Conservation (phyloP, 2,113 vertebrate genomes). For the Holacanthus passer region DNA sequence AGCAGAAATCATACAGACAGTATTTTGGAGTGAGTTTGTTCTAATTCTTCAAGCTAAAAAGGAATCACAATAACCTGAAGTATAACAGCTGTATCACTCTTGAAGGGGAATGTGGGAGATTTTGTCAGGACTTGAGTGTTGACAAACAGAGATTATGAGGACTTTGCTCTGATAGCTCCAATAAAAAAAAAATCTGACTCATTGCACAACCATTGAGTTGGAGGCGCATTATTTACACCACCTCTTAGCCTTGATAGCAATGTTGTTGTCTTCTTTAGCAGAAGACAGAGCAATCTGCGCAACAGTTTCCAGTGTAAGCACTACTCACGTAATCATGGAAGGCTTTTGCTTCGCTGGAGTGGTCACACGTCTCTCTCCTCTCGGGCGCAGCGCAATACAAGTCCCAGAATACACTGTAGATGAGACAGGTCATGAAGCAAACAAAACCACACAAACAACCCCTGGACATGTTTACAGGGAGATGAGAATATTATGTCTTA, state of each 20-base stretch:
- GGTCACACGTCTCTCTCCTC: constrained; percentile 99
- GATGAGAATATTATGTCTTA: constrained; percentile 82
- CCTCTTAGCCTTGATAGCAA: constrained; percentile 11
- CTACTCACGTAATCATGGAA: constrained; percentile 99
- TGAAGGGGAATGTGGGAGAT: constrained; percentile 13
- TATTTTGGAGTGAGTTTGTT: background rate
- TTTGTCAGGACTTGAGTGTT: constrained; percentile 11
- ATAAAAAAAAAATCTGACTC: background rate
- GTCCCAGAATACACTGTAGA: constrained; percentile 97
- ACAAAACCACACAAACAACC: constrained; percentile 41
- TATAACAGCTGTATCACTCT: background rate
- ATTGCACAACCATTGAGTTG: constrained; percentile 22
- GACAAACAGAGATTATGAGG: constrained; percentile 26
- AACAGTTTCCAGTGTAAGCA: constrained; percentile 75
- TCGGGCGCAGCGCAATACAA: constrained; percentile 99
- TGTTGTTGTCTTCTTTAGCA: constrained; percentile 13
- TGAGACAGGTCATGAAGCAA: constrained; percentile 61
- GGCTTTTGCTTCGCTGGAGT: constrained; percentile 99
- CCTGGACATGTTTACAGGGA: constrained; percentile 37
- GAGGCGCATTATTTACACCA: background rate
- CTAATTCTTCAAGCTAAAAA: background rate
- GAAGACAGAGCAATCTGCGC: constrained; percentile 20
- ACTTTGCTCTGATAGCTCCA: constrained; percentile 7
- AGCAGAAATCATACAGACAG: background rate
- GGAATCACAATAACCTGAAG: background rate